Base-by-base conservation (phyloP, 1,140 invertebrate genomes). In the Philaenus spumarius region DNA sequence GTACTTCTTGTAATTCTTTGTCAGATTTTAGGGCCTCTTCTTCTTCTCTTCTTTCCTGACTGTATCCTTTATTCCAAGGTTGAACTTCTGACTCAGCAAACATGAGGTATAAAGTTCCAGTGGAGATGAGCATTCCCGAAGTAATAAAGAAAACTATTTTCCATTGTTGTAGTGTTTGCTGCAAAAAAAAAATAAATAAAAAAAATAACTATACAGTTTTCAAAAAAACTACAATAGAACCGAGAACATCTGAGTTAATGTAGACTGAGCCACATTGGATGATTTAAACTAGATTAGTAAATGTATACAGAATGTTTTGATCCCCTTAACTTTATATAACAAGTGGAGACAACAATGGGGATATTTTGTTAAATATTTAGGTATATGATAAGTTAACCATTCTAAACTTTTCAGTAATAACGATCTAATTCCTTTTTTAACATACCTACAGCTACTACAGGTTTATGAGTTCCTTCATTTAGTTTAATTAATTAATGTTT, bases 111-210 rank as follows among this genome's bases (percentile, higher is more conserved):
- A 78, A 50, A 1, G 80, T 57, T 17, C 80, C 78, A 22, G 78
- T 75, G n/a, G 72, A 57, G 1, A 77, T 66, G 0, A 83, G 63
- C 69, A 81, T 79, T 0, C 62, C 63, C 2, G 80, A 73, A 0
- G 77, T 72, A 2, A 86, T 78, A 17, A 82, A 65, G 61, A 82
- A 85, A 0, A 85, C 82, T 58, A 80, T 71, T 61, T 81, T 78
- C 83, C 83, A 86, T 60, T 83, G 81, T 1, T 73, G 73, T 23
- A 81, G 74, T 0, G 81, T 84, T 83, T 85, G 82, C 83, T 86
- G 62, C 0, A 73, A 71, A 64, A 50, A 63, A 59, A 58, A 56
- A 35, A 64, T 43, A 54, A 58, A n/a, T 54, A 40, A 24, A 5
- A 23, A 6, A 48, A 30, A 48, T 7, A 15, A 46, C 15, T 46